phyloP scores from a whole-genome alignment of 2,113 vertebrate genomes.

The Herpetotheres cachinnans region DNA sequence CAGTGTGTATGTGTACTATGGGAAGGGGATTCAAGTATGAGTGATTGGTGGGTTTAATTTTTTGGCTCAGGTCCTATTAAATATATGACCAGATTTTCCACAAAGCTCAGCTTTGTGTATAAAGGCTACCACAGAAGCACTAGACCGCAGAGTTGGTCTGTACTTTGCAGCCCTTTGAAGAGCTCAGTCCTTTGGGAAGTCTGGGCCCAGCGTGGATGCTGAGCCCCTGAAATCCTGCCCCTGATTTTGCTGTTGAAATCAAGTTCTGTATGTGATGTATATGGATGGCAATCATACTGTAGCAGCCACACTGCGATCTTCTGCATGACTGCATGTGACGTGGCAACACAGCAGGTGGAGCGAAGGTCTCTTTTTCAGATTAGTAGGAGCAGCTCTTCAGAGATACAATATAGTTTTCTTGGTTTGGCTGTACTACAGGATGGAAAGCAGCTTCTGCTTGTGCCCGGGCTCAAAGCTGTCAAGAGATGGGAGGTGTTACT shows the following conservation, averaged over 20 bases:
- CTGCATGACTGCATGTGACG: not conserved
- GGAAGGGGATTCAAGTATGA: not conserved
- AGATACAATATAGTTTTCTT: not conserved
- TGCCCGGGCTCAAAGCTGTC: not conserved
- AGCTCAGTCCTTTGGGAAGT: not conserved
- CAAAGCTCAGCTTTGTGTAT: not conserved
- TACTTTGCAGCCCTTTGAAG: not conserved
- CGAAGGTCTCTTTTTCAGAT: not conserved
- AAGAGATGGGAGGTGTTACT: not conserved
- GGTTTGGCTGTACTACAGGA: not conserved
- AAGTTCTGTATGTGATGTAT: not conserved
- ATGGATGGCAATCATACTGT: not conserved
- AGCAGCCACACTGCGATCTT: not conserved
- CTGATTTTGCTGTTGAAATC: not conserved
- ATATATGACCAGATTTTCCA: not conserved
- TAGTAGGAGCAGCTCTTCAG: not conserved
- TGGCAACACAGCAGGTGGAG: not conserved
- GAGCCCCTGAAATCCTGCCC: not conserved
- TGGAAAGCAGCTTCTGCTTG: not conserved
- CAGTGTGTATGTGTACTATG: not conserved
- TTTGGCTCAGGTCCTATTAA: not conserved
- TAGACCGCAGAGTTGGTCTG: not conserved
- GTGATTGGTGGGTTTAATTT: not conserved
- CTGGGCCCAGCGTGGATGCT: not conserved
- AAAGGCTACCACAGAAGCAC: not conserved